phyloP scores from a whole-genome alignment of 2,888 invertebrate species.

The Sminthurides aquaticus region DNA sequence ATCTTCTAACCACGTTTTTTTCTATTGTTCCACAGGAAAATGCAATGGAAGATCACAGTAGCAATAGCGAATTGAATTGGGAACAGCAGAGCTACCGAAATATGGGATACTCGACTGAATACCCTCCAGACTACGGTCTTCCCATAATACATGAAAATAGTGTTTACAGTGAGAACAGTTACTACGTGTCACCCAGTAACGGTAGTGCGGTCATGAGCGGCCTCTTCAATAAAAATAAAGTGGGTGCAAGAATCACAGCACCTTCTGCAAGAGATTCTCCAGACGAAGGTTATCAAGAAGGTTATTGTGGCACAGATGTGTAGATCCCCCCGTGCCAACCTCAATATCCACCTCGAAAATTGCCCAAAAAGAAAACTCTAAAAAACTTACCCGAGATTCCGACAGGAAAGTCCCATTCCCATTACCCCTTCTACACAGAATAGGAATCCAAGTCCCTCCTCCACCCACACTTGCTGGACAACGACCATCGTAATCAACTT shows the following conservation, averaged over 20 bases:
- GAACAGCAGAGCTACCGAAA: slow-evolving; percentile 43
- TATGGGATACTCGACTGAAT: slow-evolving; percentile 49
- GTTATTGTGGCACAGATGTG: slow-evolving; percentile 78
- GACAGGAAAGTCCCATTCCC: too few species aligned
- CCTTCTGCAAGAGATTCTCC: slow-evolving; percentile 62
- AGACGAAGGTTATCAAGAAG: slow-evolving; percentile 87
- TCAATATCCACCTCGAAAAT: too few species aligned
- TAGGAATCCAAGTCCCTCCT: too few species aligned
- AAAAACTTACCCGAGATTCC: too few species aligned
- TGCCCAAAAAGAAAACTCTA: too few species aligned
- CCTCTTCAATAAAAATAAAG: slow-evolving; percentile 76
- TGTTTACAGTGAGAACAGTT: slow-evolving; percentile 42
- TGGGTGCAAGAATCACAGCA: slow-evolving; percentile 45
- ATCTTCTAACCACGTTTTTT: not conserved
- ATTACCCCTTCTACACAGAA: too few species aligned
- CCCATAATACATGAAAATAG: slow-evolving; percentile 52
- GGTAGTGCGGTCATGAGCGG: slow-evolving; percentile 70
- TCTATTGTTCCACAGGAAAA: slow-evolving; percentile 28
- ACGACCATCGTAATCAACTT: too few species aligned
- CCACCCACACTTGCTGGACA: too few species aligned
- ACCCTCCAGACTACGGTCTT: slow-evolving; percentile 71
- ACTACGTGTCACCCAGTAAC: slow-evolving; percentile 27
- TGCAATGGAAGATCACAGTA: slow-evolving; percentile 41
- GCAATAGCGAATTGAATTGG: slow-evolving; percentile 43
- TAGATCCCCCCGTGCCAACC: slow-evolving; percentile 45